A percentile compares a stretch with the other conserved stretches of the same genome.
Conservation (phyloP, 2,797 vertebrate species). For the Amphiprion clarkii region DNA sequence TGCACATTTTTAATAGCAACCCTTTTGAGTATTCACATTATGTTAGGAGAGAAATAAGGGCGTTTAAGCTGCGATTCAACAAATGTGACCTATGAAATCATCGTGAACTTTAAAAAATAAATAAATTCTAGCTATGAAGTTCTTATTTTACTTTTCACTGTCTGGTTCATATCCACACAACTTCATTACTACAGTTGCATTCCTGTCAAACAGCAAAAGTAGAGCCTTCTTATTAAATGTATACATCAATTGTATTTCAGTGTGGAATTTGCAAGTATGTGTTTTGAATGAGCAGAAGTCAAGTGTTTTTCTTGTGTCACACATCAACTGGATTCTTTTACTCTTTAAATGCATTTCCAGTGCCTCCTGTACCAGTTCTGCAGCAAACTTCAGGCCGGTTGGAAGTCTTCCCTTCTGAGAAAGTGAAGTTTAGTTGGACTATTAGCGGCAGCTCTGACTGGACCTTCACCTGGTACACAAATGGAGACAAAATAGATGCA, state of each 20-base stretch:
- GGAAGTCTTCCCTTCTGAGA: slow-evolving; percentile 69
- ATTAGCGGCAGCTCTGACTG: slow-evolving; percentile 43
- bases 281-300: rapidly evolving
- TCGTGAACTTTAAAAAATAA: neutral
- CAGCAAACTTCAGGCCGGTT: neutral
- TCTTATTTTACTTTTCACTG: neutral
- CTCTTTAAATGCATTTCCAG: slow-evolving; percentile 45
- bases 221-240: neutral
- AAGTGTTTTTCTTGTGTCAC: neutral
- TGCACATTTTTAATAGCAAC: neutral
- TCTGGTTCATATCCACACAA: neutral
- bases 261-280: neutral
- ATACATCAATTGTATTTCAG: neutral
- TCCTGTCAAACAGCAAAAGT: too few species aligned
- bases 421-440: slow-evolving; percentile 56
- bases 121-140: too few species aligned
- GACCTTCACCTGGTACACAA: slow-evolving; percentile 62
- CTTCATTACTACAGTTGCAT: neutral
- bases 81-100: neutral
- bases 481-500: rapidly evolving
- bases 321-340: slow-evolving; percentile 4
- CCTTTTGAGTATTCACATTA: neutral
- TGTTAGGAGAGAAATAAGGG: neutral
- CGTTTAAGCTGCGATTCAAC: too few species aligned
- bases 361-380: slow-evolving; percentile 44